A percentile compares a stretch with the other conserved stretches of the same genome.
phyloP scores from a whole-genome alignment of 2,888 invertebrate genomes.

The Tachina fera region DNA sequence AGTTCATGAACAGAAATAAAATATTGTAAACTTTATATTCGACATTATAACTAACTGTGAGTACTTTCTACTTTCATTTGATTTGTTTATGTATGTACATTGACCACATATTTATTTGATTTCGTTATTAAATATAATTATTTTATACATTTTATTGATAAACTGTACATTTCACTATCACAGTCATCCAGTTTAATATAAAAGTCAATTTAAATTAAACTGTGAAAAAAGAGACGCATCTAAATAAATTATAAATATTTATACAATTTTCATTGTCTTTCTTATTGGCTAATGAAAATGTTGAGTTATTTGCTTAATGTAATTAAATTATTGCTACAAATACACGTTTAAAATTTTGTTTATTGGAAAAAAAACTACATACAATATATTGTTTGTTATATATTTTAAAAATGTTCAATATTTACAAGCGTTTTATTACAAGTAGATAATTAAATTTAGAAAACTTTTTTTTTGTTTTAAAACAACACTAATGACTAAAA shows the following conservation, averaged over 20 bases:
- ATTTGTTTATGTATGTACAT: slow-evolving; percentile 11
- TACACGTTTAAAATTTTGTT: slow-evolving; percentile 63
- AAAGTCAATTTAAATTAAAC: slow-evolving; percentile 69
- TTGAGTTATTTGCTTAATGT: slow-evolving; percentile 25
- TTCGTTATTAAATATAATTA: slow-evolving; percentile 55
- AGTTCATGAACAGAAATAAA: slow-evolving; percentile 9
- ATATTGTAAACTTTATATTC: neutral
- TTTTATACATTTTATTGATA: slow-evolving; percentile 61
- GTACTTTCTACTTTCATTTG: neutral
- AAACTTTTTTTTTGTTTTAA: slow-evolving; percentile 56
- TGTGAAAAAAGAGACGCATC: slow-evolving; percentile 60
- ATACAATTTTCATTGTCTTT: slow-evolving; percentile 44
- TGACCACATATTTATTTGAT: slow-evolving; percentile 19
- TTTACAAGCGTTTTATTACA: slow-evolving; percentile 61
- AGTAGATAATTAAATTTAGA: slow-evolving; percentile 55
- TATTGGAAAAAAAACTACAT: slow-evolving; percentile 21
- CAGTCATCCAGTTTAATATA: slow-evolving; percentile 80
- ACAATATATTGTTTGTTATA: neutral
- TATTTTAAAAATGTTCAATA: slow-evolving; percentile 35
- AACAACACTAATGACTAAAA: slow-evolving; percentile 70
- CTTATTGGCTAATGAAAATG: slow-evolving; percentile 35
- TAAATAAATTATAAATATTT: slow-evolving; percentile 38
- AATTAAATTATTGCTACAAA: slow-evolving; percentile 72
- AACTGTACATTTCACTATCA: slow-evolving; percentile 80
- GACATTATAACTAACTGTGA: neutral